Evolutionary conservation across 2,888 invertebrate species (phyloP), one percentile per base, ranked within the genome.

Genomic region (Synanthedon vespiformis): DNA sequence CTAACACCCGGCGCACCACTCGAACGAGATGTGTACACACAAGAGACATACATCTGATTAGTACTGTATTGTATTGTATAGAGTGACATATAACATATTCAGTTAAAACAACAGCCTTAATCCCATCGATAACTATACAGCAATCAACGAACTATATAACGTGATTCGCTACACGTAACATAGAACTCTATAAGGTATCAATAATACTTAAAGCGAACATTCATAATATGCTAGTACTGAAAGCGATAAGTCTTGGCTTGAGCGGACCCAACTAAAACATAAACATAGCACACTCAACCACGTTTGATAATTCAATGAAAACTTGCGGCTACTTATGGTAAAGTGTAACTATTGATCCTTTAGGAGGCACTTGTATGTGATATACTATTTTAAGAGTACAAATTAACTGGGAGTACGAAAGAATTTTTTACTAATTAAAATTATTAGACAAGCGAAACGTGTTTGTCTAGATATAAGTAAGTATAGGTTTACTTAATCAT

Each of bases 201-300:
- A 70, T 79, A 82, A 84, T 80, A 82, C 80, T 83, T 82, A 84
- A 55, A 56, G 55, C 55, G 56, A 57, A 57, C 53, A 55, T 53
- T 53, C 49, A 70, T 67, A 73, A 72, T 69, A 77, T 70, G 69
- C 77, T 81, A 83, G 68, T 64, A 76, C 77, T 76, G 80, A 78
- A 80, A 82, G 80, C 80, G 69, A 79, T 75, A 84, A 87, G 86
- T 87, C 86, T 87, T 86, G 77, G 70, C 71, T 84, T 87, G 87
- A 87, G 86, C 86, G 83, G 81, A 76, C 83, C 77, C 83, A 86
- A 85, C 79, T 77, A 77, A 77, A 77, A 80, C 70, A 76, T 77
- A 76, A 75, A 72, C 13, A 74, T 72, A 77, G 72, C 75, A 80
- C 79, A 82, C 77, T 77, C 80, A 77, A 77, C 62, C 74, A 74